phyloP scores from a whole-genome alignment of 2,113 vertebrate genomes.

The Struthidea cinerea region DNA sequence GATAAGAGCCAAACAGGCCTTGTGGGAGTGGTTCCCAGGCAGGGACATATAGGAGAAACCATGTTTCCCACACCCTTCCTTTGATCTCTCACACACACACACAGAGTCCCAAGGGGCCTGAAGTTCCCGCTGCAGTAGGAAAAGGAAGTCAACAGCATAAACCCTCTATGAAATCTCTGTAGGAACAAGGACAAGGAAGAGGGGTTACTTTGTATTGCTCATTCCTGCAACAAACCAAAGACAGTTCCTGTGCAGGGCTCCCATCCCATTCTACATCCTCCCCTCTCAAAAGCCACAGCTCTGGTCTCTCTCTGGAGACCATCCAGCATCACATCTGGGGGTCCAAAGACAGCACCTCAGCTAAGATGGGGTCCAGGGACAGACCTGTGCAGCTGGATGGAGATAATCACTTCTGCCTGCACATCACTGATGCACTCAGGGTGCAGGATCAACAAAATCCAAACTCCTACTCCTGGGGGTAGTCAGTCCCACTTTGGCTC shows the following conservation, averaged over 20 bases:
- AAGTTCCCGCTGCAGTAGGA: neutral
- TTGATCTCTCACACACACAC: neutral
- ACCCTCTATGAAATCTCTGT: neutral
- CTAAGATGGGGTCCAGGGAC: neutral
- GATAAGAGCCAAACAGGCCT: neutral
- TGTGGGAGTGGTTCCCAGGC: neutral
- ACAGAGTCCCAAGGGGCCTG: neutral
- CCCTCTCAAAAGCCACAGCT: neutral
- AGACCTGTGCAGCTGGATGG: neutral
- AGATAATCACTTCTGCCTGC: neutral
- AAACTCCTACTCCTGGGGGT: neutral
- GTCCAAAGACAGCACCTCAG: neutral
- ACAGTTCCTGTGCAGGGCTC: neutral
- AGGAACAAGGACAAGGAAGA: neutral
- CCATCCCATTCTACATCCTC: neutral
- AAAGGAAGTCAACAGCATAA: neutral
- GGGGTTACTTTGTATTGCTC: neutral
- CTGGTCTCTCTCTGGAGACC: neutral
- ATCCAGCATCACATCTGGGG: neutral
- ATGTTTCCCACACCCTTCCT: neutral
- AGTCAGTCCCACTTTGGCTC: neutral
- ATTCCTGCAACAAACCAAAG: neutral
- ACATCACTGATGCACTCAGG: neutral
- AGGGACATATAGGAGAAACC: neutral
- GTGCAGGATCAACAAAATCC: neutral